phyloP scores from a whole-genome alignment of 2,113 vertebrate species.

The Tetraodon nigroviridis region DNA sequence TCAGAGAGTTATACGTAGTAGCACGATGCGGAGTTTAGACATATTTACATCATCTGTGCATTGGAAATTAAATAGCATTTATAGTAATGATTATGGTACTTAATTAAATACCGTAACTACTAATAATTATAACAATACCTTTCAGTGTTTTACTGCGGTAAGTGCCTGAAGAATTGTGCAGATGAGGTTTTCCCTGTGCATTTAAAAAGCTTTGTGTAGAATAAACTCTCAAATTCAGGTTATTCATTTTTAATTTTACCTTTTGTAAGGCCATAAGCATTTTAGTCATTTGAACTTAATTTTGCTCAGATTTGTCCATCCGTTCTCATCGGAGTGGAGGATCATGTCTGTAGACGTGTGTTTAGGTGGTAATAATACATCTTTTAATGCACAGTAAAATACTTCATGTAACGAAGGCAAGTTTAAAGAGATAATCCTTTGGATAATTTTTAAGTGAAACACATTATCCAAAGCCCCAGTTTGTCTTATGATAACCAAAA shows the following conservation, averaged over 20 bases:
- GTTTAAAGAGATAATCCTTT: slow-evolving; percentile 29
- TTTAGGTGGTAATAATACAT: slow-evolving; percentile 13
- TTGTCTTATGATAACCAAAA: slow-evolving; percentile 23
- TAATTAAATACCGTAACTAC: too few species aligned
- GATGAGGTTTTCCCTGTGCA: slow-evolving; percentile 48
- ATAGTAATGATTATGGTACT: too few species aligned
- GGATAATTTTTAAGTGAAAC: slow-evolving; percentile 23
- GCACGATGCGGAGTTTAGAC: too few species aligned
- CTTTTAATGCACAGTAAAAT: slow-evolving; percentile 44
- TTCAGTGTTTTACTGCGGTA: slow-evolving; percentile 64
- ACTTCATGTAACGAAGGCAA: slow-evolving; percentile 31
- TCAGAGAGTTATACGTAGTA: too few species aligned
- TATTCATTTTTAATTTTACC: slow-evolving; percentile 36
- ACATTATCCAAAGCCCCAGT: slow-evolving; percentile 47
- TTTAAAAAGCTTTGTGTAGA: slow-evolving; percentile 44
- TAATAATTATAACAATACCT: slow-evolving; percentile 31
- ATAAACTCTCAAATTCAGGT: slow-evolving; percentile 29
- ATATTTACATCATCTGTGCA: too few species aligned
- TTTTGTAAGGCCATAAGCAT: slow-evolving; percentile 42
- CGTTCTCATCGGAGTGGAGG: not conserved
- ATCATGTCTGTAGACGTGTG: slow-evolving; percentile 16
- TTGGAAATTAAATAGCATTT: too few species aligned
- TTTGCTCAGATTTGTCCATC: slow-evolving; percentile 28
- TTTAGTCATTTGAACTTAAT: too few species aligned
- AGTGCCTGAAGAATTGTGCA: slow-evolving; percentile 70